phyloP scores from a whole-genome alignment of 2,797 vertebrate species.

The Clarias pachynema region DNA sequence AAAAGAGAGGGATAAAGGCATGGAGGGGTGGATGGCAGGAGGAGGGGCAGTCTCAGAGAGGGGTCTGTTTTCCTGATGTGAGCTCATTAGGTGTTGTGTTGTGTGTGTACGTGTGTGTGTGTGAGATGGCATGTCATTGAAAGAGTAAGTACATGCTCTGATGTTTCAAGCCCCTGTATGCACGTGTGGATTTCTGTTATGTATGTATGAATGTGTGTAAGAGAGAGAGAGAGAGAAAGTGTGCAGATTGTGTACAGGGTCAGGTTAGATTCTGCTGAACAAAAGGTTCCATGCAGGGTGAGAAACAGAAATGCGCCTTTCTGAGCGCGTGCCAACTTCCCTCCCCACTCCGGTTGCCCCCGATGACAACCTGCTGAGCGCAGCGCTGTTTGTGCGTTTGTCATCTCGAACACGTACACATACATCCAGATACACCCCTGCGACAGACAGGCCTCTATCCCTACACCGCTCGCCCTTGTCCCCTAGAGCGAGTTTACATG shows the following conservation, averaged over 20 bases:
- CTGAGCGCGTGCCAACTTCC: conserved; percentile 90
- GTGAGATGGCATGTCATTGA: background rate
- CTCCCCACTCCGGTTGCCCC: conserved; percentile 72
- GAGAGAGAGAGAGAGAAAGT: conserved; percentile 69
- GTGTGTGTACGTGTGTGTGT: conserved; percentile 59
- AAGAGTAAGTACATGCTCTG: background rate
- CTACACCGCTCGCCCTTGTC: conserved; percentile 57
- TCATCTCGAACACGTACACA: conserved; percentile 67
- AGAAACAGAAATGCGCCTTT: conserved; percentile 81
- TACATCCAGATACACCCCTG: conserved; percentile 1
- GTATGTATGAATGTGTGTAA: conserved; percentile 36
- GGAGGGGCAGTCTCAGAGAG: conserved; percentile 81
- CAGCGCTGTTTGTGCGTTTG: conserved; percentile 80
- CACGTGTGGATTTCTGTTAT: conserved; percentile 48
- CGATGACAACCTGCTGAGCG: conserved; percentile 76
- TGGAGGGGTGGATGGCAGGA: conserved; percentile 81
- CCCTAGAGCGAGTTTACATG: conserved; percentile 67
- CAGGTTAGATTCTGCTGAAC: conserved; percentile 97
- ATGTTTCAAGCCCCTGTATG: conserved; percentile 61
- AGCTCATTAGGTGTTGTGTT: conserved; percentile 97
- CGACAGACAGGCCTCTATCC: conserved; percentile 34
- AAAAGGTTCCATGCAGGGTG: conserved; percentile 93
- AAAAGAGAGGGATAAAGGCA: conserved; percentile 85
- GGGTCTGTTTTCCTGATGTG: conserved; percentile 90
- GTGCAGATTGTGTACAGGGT: conserved; percentile 75